Evolutionary conservation across 2,888 invertebrate species (phyloP).

Genomic region (Uropetala carovei): DNA sequence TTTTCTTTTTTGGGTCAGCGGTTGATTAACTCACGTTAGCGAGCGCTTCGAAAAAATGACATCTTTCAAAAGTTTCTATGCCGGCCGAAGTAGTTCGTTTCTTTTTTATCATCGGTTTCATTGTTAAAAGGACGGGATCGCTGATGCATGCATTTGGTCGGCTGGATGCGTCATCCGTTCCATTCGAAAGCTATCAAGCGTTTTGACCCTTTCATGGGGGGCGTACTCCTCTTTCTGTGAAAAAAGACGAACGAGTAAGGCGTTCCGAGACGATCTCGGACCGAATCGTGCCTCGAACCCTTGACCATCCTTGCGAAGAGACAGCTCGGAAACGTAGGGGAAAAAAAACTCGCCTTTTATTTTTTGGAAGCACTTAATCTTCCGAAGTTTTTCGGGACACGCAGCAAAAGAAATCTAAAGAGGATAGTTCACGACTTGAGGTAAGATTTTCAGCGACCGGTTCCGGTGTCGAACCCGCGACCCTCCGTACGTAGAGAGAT

Average conservation of each 20-base stretch:
- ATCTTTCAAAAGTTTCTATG: not conserved
- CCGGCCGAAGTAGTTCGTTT: not conserved
- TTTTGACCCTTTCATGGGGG: constrained; percentile 1
- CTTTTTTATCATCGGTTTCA: not conserved
- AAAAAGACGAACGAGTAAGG: not conserved
- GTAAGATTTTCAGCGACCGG: too few species aligned
- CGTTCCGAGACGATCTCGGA: not conserved
- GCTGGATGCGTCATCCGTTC: constrained; percentile 1
- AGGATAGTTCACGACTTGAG: too few species aligned
- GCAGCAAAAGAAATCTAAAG: too few species aligned
- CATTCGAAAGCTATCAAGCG: not conserved
- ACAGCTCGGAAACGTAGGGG: too few species aligned
- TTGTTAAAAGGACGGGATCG: not conserved
- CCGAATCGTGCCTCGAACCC: constrained; percentile 12
- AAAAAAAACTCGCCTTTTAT: too few species aligned
- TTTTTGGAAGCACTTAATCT: too few species aligned
- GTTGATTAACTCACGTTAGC: constrained; percentile 21
- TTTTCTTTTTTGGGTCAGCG: constrained; percentile 4
- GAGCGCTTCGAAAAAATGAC: not conserved
- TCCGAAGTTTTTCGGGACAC: too few species aligned
- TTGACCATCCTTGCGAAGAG: not conserved
- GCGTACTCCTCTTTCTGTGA: too few species aligned
- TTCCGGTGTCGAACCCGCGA: not conserved
- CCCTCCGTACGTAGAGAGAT: too few species aligned
- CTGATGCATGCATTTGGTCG: not conserved